These are phyloP conservation scores for Apamea crenata DNA, from an alignment of 2,888 invertebrate species.

Conservation along the genomic window DNA sequence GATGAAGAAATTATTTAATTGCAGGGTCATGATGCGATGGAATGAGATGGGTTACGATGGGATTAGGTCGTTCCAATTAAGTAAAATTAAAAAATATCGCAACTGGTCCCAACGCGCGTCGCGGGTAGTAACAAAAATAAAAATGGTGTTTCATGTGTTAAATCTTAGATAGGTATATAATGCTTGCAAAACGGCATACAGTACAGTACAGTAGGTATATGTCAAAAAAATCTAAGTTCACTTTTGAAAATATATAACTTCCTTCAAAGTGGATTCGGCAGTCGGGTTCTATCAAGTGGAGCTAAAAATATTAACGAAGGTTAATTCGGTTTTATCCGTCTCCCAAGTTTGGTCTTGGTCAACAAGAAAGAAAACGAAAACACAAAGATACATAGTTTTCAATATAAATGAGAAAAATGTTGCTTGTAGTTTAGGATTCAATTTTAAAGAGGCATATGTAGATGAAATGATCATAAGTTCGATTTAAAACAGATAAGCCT, in stretches of 20 bases:
- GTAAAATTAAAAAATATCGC: neutral
- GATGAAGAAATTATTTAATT: neutral
- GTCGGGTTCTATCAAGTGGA: slow-evolving; percentile 3
- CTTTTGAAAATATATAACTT: neutral
- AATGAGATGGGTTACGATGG: too few species aligned
- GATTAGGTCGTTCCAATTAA: neutral
- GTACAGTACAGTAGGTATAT: neutral
- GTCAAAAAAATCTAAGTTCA: neutral
- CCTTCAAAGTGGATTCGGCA: neutral
- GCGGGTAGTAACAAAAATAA: neutral
- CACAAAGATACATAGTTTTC: neutral
- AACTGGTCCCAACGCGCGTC: too few species aligned
- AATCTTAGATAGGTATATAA: neutral
- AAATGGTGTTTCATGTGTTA: neutral
- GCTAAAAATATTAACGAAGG: neutral
- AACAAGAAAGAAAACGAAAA: neutral
- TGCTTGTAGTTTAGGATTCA: neutral
- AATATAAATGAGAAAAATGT: neutral
- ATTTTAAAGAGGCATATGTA: neutral
- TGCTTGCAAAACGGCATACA: neutral
- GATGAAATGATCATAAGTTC: neutral
- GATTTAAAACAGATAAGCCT: neutral
- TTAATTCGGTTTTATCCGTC: neutral
- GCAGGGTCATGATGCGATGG: neutral
- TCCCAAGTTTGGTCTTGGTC: neutral